A percentile compares a stretch with the other conserved stretches of the same genome.
Conservation (phyloP, 2,888 invertebrate species). For the Aspidapion aeneum region DNA sequence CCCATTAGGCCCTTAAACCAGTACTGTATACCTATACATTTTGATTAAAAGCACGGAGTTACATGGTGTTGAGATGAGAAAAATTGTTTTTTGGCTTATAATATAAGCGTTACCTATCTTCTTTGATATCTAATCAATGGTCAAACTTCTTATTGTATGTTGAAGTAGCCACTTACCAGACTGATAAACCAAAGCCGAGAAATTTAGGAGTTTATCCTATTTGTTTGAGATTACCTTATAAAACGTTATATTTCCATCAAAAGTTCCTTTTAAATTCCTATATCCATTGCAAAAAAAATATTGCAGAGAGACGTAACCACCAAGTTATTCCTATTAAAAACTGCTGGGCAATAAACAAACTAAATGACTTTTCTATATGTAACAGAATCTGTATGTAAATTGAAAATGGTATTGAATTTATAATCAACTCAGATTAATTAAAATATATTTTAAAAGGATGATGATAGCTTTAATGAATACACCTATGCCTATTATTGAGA, state of each 20-base stretch:
- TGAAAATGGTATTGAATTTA: conserved; percentile 15
- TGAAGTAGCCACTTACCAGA: neutral
- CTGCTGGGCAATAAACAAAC: conserved; percentile 1
- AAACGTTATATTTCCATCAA: neutral
- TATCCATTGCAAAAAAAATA: no score
- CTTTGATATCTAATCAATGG: no score
- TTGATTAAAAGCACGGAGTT: no score
- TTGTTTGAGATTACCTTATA: neutral
- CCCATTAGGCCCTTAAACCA: no score
- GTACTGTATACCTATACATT: no score
- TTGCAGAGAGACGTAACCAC: no score
- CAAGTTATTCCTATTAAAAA: neutral
- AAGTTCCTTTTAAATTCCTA: no score
- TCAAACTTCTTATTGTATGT: neutral
- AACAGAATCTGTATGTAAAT: conserved; percentile 14
- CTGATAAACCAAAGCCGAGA: neutral
- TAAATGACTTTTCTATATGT: conserved; percentile 9
- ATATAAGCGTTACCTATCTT: no score
- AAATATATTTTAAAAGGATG: conserved; percentile 16
- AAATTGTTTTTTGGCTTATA: no score
- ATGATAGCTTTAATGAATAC: conserved; percentile 10
- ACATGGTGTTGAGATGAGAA: no score
- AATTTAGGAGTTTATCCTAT: conserved; percentile 22
- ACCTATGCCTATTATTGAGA: no score
- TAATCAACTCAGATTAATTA: conserved; percentile 14